Evolutionary conservation across 2,113 vertebrate species (phyloP).

Genomic region (Myodes glareolus): DNA sequence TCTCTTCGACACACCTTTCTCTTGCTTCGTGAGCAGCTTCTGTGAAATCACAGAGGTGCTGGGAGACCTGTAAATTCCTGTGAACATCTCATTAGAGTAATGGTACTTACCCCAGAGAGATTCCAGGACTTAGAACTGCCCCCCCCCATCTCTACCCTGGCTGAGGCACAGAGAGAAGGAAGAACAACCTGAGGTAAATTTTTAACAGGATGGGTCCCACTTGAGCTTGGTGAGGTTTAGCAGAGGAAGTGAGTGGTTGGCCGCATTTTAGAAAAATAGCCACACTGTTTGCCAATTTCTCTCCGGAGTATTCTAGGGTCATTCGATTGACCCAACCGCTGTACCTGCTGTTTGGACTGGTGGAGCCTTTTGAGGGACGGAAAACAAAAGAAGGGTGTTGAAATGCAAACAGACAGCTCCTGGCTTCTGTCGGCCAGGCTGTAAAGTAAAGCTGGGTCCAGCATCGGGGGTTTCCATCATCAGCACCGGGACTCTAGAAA

Average conservation of each 20-base stretch:
- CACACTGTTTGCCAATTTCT: not conserved
- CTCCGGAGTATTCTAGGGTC: slow-evolving; percentile 41
- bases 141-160: not conserved
- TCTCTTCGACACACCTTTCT: not conserved
- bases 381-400: slow-evolving; percentile 51
- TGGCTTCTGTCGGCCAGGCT: not conserved
- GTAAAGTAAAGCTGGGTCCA: not conserved
- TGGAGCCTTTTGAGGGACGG: not conserved
- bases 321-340: not conserved
- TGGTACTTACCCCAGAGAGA: not conserved
- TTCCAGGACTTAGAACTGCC: not conserved
- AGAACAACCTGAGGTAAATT: slow-evolving; percentile 28
- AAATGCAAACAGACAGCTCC: slow-evolving; percentile 53
- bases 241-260: not conserved
- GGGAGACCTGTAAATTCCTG: not conserved
- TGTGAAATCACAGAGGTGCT: not conserved
- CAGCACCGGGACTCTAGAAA: not conserved
- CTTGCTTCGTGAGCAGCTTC: not conserved
- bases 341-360: slow-evolving; percentile 54
- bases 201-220: slow-evolving; percentile 39
- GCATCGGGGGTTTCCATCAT: not conserved
- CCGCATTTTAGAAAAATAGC: slow-evolving; percentile 18
- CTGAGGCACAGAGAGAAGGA: not conserved
- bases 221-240: not conserved
- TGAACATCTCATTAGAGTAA: not conserved